Percentiles rank a stretch among this genome's conserved stretches.
Evolutionary conservation across 2,888 invertebrate species (phyloP).

Genomic region (Mimumesa dahlbomi): DNA sequence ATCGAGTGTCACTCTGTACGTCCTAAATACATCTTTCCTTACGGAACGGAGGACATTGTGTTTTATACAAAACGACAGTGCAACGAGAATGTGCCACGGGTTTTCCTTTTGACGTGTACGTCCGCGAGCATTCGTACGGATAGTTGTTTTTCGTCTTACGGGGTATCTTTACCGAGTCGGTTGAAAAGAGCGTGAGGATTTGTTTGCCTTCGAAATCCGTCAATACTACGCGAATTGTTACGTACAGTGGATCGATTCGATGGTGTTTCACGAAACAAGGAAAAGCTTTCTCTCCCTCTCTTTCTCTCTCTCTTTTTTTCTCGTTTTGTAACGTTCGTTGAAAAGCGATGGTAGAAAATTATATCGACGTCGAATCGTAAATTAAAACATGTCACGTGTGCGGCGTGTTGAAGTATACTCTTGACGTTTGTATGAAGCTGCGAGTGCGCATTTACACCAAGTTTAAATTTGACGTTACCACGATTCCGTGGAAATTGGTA

Average conservation of each 20-base stretch:
- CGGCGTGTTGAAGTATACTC: slow-evolving; percentile 17
- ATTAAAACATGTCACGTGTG: slow-evolving; percentile 46
- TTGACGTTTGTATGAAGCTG: neutral
- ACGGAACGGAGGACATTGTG: slow-evolving; percentile 23
- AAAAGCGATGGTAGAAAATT: neutral
- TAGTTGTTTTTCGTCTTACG: no score
- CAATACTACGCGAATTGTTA: no score
- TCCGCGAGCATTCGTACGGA: no score
- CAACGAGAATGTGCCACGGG: no score
- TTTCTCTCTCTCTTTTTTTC: slow-evolving; percentile 14
- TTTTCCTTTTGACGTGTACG: no score
- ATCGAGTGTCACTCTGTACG: slow-evolving; percentile 62
- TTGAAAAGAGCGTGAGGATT: neutral
- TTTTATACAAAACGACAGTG: slow-evolving; percentile 1
- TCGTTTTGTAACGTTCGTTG: slow-evolving; percentile 9
- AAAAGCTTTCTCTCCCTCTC: neutral
- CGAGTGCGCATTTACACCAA: slow-evolving; percentile 1
- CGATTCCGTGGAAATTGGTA: neutral
- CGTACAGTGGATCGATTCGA: slow-evolving; percentile 1
- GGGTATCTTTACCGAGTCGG: neutral
- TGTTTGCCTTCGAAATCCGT: slow-evolving; percentile 6
- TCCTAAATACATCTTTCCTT: slow-evolving; percentile 46
- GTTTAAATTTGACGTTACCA: slow-evolving; percentile 2
- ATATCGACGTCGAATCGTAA: slow-evolving; percentile 11
- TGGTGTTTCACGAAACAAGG: no score